phyloP scores from a whole-genome alignment of 2,888 invertebrate species.

The Neria commutata region DNA sequence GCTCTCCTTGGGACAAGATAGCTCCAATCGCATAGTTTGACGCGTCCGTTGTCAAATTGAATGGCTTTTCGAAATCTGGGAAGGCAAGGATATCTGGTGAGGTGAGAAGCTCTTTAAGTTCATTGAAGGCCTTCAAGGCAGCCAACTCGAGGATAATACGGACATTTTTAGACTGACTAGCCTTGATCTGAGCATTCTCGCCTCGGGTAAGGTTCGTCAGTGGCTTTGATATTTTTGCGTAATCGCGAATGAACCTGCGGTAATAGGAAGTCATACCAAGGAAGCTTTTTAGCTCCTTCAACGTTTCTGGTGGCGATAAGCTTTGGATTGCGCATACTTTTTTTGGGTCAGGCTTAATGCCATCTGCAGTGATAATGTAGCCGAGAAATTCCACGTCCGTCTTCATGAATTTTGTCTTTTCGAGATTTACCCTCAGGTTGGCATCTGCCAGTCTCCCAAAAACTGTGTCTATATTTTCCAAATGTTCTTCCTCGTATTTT shows the following conservation, averaged over 20 bases:
- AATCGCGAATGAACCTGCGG: slow-evolving; percentile 19
- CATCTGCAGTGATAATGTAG: slow-evolving; percentile 14
- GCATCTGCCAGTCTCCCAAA: slow-evolving; percentile 10
- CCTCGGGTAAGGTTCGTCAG: slow-evolving; percentile 23
- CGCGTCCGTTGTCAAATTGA: slow-evolving; percentile 31
- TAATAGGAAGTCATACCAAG: slow-evolving; percentile 17
- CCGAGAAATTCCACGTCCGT: slow-evolving; percentile 26
- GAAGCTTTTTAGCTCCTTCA: slow-evolving; percentile 1
- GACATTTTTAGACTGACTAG: slow-evolving; percentile 17
- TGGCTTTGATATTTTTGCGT: slow-evolving; percentile 23
- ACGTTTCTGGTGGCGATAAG: slow-evolving; percentile 7
- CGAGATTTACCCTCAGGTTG: slow-evolving; percentile 13
- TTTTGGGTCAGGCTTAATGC: slow-evolving; percentile 13
- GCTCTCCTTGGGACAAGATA: no score
- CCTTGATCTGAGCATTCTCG: slow-evolving; percentile 24
- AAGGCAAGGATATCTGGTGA: slow-evolving; percentile 26
- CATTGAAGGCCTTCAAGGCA: slow-evolving; percentile 20
- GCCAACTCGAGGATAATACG: slow-evolving; percentile 4
- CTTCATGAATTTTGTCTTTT: slow-evolving; percentile 19
- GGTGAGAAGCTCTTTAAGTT: slow-evolving; percentile 16
- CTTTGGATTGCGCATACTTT: slow-evolving; percentile 21
- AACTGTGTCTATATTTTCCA: slow-evolving; percentile 12
- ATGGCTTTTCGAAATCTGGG: slow-evolving; percentile 29
- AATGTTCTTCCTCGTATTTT: slow-evolving; percentile 11
- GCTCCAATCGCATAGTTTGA: slow-evolving; percentile 25